phyloP scores from a whole-genome alignment of 1,140 invertebrate species.

The Drosophila albomicans region DNA sequence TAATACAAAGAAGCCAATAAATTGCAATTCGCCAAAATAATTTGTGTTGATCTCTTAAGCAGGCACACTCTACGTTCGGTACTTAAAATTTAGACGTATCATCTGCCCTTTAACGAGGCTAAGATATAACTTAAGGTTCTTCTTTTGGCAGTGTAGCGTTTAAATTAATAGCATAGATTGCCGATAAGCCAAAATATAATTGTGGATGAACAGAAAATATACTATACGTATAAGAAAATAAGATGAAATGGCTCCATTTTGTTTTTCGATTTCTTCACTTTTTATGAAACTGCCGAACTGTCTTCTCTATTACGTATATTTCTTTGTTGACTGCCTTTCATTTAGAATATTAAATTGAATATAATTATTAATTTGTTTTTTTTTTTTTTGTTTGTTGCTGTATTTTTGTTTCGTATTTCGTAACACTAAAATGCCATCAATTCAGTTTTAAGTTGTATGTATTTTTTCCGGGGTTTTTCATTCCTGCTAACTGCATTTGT shows the following conservation, averaged over 20 bases:
- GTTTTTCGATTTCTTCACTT: slow-evolving; percentile 6
- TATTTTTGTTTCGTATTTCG: slow-evolving; percentile 42
- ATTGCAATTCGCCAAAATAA: slow-evolving; percentile 20
- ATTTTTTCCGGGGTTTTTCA: slow-evolving; percentile 39
- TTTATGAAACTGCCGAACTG: slow-evolving; percentile 14
- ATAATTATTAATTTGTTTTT: slow-evolving; percentile 44
- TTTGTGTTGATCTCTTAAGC: slow-evolving; percentile 7
- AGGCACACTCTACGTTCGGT: slow-evolving; percentile 19
- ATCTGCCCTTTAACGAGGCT: slow-evolving; percentile 16
- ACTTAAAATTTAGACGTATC: slow-evolving; percentile 4
- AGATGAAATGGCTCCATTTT: neutral
- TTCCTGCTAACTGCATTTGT: slow-evolving; percentile 37
- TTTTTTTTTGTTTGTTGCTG: neutral
- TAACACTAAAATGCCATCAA: slow-evolving; percentile 78
- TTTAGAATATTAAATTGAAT: slow-evolving; percentile 62
- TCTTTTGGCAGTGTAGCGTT: slow-evolving; percentile 72
- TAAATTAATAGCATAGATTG: slow-evolving; percentile 35
- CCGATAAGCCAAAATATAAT: neutral
- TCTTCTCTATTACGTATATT: slow-evolving; percentile 63
- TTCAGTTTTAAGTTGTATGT: slow-evolving; percentile 69
- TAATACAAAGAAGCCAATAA: slow-evolving; percentile 11
- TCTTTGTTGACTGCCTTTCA: slow-evolving; percentile 39
- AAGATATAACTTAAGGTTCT: slow-evolving; percentile 38
- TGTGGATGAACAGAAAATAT: neutral
- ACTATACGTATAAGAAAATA: neutral